phyloP scores from a whole-genome alignment of 2,113 vertebrate species.

The Myotis yumanensis region DNA sequence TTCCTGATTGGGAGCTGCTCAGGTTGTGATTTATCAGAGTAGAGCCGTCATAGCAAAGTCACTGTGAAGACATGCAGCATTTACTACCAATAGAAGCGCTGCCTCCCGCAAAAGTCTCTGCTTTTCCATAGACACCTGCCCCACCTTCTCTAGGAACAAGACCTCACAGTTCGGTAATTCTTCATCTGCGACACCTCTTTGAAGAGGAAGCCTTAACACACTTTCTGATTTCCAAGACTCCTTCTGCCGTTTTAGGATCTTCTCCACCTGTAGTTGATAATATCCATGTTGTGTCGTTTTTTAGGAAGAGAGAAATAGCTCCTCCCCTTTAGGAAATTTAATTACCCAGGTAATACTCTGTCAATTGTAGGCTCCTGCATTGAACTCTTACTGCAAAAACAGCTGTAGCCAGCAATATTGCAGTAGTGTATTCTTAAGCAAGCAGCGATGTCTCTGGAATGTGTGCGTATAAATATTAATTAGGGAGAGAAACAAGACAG shows the following conservation, averaged over 20 bases:
- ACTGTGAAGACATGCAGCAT: not conserved
- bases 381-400: constrained; percentile 58
- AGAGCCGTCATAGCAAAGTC: not conserved
- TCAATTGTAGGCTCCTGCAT: constrained; percentile 46
- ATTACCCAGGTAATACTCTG: constrained; percentile 44
- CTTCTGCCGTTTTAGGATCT: not conserved
- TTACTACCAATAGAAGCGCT: not conserved
- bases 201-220: not conserved
- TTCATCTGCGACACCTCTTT: not conserved
- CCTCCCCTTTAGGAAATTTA: constrained; percentile 36
- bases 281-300: constrained; percentile 9
- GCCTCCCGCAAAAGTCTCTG: not conserved
- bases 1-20: not conserved
- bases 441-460: constrained; percentile 57
- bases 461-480: constrained; percentile 77
- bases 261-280: not conserved
- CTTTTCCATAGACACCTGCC: not conserved
- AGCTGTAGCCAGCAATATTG: constrained; percentile 59
- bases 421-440: constrained; percentile 69
- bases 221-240: not conserved
- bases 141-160: not conserved
- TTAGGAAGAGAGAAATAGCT: not conserved
- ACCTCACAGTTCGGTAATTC: not conserved
- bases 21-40: not conserved
- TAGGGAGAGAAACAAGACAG: constrained; percentile 72